Conservation (phyloP, 53 echinoderm and acorn worm genomes). For the Arbacia lixula region DNA sequence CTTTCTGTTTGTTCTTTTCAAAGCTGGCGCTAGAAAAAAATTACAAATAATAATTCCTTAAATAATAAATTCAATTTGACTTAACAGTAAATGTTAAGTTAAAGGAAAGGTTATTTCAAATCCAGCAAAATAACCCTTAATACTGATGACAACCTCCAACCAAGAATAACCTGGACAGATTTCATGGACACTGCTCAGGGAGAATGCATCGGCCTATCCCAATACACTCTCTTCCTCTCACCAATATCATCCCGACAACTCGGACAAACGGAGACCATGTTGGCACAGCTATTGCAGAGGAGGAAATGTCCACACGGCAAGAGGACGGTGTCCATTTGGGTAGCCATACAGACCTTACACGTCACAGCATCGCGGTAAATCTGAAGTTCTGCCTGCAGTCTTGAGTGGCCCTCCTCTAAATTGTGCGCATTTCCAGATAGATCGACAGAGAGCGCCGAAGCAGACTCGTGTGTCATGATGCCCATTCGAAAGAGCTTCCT, state of each 20-base stretch:
- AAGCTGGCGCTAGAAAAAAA: too few species aligned
- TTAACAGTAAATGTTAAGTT: too few species aligned
- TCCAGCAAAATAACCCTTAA: too few species aligned
- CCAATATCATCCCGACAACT: constrained; percentile 72
- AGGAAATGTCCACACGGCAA: constrained; percentile 89
- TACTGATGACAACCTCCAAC: too few species aligned
- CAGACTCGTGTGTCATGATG: constrained; percentile 38
- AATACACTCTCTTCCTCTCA: constrained; percentile 77
- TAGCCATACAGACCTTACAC: constrained; percentile 94
- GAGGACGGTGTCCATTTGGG: constrained; percentile 77
- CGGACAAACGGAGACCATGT: constrained; percentile 73
- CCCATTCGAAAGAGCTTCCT: constrained; percentile 70
- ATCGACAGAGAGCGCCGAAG: constrained; percentile 27
- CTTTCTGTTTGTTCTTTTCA: too few species aligned
- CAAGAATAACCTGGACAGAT: too few species aligned
- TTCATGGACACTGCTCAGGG: too few species aligned
- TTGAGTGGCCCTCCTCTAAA: background rate
- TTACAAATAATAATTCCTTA: too few species aligned
- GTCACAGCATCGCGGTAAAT: constrained; percentile 68
- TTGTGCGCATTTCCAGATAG: constrained; percentile 42
- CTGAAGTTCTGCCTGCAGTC: constrained; percentile 65
- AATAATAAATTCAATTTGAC: too few species aligned
- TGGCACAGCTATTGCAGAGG: constrained; percentile 75
- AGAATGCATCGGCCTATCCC: constrained; percentile 50
- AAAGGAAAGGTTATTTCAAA: too few species aligned